Evolutionary conservation across 1,140 invertebrate genomes (phyloP).

Genomic region (Eubasilissa regina): DNA sequence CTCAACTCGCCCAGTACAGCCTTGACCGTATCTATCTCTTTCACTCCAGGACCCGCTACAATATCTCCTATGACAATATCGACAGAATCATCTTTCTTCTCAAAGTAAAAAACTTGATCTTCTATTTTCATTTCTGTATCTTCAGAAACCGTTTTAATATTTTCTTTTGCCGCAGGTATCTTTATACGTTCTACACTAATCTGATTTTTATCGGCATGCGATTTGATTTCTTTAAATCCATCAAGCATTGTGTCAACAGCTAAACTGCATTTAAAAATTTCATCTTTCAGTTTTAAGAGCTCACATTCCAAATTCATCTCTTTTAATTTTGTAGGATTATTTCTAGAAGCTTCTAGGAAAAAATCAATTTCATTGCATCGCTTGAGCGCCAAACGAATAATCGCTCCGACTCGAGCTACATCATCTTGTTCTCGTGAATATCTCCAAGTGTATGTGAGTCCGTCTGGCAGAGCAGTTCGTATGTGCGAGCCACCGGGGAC

Average conservation of each 20-base stretch:
- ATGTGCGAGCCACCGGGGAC: slow-evolving; percentile 61
- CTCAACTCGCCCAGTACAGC: slow-evolving; percentile 61
- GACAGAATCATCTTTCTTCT: slow-evolving; percentile 51
- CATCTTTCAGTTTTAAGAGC: slow-evolving; percentile 59
- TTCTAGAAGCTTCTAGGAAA: neutral
- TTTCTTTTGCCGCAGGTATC: neutral
- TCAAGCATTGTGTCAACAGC: slow-evolving; percentile 9
- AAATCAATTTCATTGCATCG: neutral
- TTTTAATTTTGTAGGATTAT: neutral
- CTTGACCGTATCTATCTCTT: slow-evolving; percentile 51
- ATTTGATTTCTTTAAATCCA: neutral
- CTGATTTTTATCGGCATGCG: neutral
- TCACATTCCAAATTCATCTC: slow-evolving; percentile 37
- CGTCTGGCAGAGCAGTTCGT: slow-evolving; percentile 64
- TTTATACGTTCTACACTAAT: neutral
- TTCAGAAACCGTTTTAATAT: slow-evolving; percentile 48
- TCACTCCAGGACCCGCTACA: slow-evolving; percentile 43
- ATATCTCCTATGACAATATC: slow-evolving; percentile 41
- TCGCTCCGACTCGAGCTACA: neutral
- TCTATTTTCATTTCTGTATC: slow-evolving; percentile 50
- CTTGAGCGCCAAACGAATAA: neutral
- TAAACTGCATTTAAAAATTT: neutral
- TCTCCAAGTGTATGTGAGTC: neutral
- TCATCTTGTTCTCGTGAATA: neutral
- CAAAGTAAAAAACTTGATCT: slow-evolving; percentile 57